phyloP scores from a whole-genome alignment of 1,140 invertebrate species.

The Oryzaephilus surinamensis region DNA sequence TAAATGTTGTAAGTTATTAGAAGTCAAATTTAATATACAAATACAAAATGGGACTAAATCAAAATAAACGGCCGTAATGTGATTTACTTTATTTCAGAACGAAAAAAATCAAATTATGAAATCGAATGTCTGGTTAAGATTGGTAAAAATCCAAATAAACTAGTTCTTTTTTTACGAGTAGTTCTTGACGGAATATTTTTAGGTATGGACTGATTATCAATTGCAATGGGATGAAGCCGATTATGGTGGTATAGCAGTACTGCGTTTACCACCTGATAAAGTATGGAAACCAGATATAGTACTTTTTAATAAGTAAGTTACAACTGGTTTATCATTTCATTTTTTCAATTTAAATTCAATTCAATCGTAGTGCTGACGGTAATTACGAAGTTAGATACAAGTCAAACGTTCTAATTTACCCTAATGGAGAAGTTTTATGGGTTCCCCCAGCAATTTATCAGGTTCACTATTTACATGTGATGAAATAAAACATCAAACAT shows the following conservation, averaged over 20 bases:
- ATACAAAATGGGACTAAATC: no score
- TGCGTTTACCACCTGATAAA: slow-evolving; percentile 93
- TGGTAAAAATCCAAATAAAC: slow-evolving; percentile 52
- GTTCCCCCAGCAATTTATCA: slow-evolving; percentile 97
- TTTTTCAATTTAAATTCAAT: slow-evolving; percentile 13
- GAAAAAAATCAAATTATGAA: slow-evolving; percentile 99
- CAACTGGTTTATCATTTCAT: not conserved
- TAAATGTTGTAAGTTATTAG: slow-evolving; percentile 84
- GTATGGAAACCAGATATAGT: slow-evolving; percentile 99
- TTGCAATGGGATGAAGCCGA: slow-evolving; percentile 95
- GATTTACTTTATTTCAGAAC: slow-evolving; percentile 62
- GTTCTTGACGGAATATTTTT: slow-evolving; percentile 10
- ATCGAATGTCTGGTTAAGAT: slow-evolving; percentile 93
- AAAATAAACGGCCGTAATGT: not conserved
- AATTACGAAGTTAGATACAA: slow-evolving; percentile 96
- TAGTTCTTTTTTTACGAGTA: no score
- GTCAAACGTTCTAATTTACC: slow-evolving; percentile 93
- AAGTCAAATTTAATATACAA: no score
- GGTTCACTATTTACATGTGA: slow-evolving; percentile 33
- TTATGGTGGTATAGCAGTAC: slow-evolving; percentile 92
- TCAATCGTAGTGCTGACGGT: slow-evolving; percentile 74
- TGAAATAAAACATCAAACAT: slow-evolving; percentile 7
- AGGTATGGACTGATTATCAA: slow-evolving; percentile 97
- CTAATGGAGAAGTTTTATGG: slow-evolving; percentile 87
- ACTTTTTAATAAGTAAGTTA: slow-evolving; percentile 95